Base-by-base conservation (phyloP, 2,888 invertebrate species). In the Erebia palarica region DNA sequence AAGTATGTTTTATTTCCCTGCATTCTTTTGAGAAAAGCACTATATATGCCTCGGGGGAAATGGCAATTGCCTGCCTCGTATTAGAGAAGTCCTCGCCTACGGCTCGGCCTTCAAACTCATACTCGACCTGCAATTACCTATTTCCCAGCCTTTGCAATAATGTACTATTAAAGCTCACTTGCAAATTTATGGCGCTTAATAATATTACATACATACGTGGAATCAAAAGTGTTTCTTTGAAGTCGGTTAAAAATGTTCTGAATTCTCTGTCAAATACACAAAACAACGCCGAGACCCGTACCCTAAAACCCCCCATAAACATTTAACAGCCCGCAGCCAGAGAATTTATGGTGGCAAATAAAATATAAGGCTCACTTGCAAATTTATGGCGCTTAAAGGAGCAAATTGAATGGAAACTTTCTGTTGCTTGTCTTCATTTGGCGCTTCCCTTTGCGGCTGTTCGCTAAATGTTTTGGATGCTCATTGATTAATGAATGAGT, bases 331-430 rank as follows among this genome's bases (percentile, higher is more conserved):
- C 72, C 69, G 66, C 73, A 73, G 69, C 73, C 66, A 47, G 69
- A 18, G 63, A 75, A 76, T 77, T 77, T 77, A 75, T 75, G 70
- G 75, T 65, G 58, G 55, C 68, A 73, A 77, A 78, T 77, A 75
- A 77, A 77, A 77, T 75, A 76, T 77, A 73, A 72, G 75, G 67
- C 67, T 58, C 67, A 71, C 74, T 75, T 71, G 72, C 72, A 67
- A 73, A 73, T 73, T 75, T 73, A 75, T 74, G 73, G 72, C 70
- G 67, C 72, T 77, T 75, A 74, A 65, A 74, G 73, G 60, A 69
- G 70, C 69, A 73, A 76, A 74, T 75, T 75, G 75, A 75, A 77
- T 75, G 73, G 73, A 76, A 75, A 75, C 69, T 68, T 67, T 69
- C 68, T 73, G 69, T 71, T 44, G 59, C 61, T 68, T 55, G 42